Evolutionary conservation across 2,888 invertebrate genomes (phyloP), one percentile per base, ranked within the genome.

Genomic region (Gymnocheta viridis): DNA sequence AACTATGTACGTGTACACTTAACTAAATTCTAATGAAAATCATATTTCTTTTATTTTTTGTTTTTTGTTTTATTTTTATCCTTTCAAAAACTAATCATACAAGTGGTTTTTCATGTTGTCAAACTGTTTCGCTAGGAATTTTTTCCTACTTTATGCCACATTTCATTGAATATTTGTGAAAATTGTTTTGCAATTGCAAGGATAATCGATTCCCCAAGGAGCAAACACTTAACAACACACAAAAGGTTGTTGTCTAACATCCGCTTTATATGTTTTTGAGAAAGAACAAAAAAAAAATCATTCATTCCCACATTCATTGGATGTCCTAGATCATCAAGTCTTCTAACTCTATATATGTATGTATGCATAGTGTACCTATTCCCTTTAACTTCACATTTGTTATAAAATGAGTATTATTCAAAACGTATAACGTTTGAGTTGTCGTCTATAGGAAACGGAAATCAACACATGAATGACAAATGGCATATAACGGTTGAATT

Each of bases 181-280:
- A 91, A 91, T 91, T 91, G 90, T 88, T 91, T 89, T 89, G 91
- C 91, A 91, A 91, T 91, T 91, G 91, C 89, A 88, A 88, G 90
- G 89, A 90, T 90, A 91, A 90, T 90, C 90, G 90, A 90, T 91
- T 90, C 90, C 90, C 91, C 89, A 90, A 91, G 91, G 90, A 89
- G 89, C 89, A 88, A 91, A 91, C 91, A 91, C 91, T 90, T 89
- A 83, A 54, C 86, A 83, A 82, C n/a, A 79, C 82, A 85, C 73
- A 78, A 85, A 86, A 77, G 77, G 64, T 69, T 82, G 64, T 69
- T 82, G 83, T 84, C 77, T 77, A 78, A 82, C 82, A 82, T 78
- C 82, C 82, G 81, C 81, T 82, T 84, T 67, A 38, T 67, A 38
- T 69, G 27, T 69, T 62, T 47, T 70, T 24, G 17, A 38, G 41